Conservation (phyloP, 64 coral and sea anemone genomes). For the Montipora sp. region DNA sequence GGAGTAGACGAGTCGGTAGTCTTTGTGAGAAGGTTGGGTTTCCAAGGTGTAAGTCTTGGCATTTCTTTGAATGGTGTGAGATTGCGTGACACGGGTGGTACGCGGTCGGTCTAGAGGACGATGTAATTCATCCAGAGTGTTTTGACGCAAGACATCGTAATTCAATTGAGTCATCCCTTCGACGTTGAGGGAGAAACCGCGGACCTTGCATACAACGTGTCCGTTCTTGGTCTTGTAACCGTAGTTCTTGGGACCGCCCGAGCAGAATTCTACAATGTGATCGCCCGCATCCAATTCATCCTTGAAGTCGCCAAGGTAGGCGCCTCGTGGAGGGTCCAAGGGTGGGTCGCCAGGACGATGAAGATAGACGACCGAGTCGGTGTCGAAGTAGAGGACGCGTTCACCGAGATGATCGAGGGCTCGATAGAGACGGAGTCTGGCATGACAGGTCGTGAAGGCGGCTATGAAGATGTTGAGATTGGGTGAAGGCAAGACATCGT, state of each 20-base stretch:
- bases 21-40: no score
- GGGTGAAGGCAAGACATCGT: neutral
- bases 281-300: conserved; percentile 3
- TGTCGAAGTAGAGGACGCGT: neutral
- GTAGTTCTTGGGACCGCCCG: conserved; percentile 1
- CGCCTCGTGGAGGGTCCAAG: neutral
- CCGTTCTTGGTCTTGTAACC: no score
- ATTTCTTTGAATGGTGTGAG: no score
- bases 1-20: no score
- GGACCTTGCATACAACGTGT: no score
- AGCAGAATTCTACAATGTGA: neutral
- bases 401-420: neutral
- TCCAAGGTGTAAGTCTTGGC: no score
- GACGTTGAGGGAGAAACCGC: no score
- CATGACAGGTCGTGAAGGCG: conserved; percentile 38
- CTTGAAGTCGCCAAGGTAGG: neutral
- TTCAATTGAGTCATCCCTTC: no score
- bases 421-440: conserved; percentile 28
- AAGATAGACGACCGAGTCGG: neutral
- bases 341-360: neutral
- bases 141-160: no score
- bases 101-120: no score
- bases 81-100: no score
- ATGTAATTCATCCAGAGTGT: no score
- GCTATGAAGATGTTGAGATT: conserved; percentile 30